phyloP scores from a whole-genome alignment of 2,113 vertebrate species.

The Xiphias gladius region DNA sequence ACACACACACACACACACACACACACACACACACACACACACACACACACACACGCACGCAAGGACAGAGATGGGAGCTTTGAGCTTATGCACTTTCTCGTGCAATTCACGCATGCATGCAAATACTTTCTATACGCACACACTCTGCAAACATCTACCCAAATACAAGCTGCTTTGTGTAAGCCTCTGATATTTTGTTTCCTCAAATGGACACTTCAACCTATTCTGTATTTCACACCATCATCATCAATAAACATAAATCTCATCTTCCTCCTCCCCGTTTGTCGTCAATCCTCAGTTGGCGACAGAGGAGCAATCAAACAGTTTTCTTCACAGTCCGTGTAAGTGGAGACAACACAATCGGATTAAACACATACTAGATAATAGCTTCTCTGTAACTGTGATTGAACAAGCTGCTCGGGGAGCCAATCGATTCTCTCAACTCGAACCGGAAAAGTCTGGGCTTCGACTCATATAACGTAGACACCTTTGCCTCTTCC shows the following conservation, averaged over 20 bases:
- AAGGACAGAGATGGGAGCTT: constrained; percentile 1
- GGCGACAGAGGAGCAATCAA: constrained; percentile 27
- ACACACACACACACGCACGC: constrained; percentile 1
- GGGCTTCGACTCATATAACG: constrained; percentile 32
- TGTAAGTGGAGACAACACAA: constrained; percentile 43
- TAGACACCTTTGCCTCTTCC: constrained; percentile 52
- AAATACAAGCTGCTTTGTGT: constrained; percentile 27
- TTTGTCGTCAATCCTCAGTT: constrained; percentile 10
- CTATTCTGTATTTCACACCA: constrained; percentile 26
- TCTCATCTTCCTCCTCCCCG: background rate
- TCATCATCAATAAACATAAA: constrained; percentile 35
- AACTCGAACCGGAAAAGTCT: constrained; percentile 27
- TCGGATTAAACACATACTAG: constrained; percentile 53
- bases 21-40: background rate
- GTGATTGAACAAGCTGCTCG: constrained; percentile 58
- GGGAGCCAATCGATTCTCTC: constrained; percentile 55
- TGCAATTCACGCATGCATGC: constrained; percentile 26
- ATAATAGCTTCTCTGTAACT: constrained; percentile 68
- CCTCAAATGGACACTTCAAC: constrained; percentile 32
- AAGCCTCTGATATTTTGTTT: constrained; percentile 32
- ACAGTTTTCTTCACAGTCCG: constrained; percentile 10
- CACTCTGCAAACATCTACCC: background rate
- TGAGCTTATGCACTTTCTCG: constrained; percentile 8
- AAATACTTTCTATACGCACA: constrained; percentile 26
- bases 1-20: constrained; percentile 10